These are phyloP conservation scores for Diadophis punctatus DNA, from an alignment of 2,113 vertebrate species.

Conservation along the genomic window DNA sequence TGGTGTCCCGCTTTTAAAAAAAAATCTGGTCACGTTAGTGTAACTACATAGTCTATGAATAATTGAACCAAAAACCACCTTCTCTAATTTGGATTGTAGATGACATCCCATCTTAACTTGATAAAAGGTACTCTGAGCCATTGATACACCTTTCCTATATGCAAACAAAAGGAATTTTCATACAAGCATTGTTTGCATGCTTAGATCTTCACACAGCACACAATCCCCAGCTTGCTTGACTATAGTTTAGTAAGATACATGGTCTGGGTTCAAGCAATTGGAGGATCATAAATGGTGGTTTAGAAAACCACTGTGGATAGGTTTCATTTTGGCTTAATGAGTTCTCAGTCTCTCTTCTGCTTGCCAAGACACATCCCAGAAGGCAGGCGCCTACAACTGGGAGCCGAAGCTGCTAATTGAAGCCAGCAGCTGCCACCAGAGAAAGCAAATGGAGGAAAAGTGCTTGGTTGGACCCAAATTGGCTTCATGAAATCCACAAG, in stretches of 20 bases:
- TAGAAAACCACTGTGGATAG: background rate
- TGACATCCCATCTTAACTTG: background rate
- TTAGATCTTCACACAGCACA: background rate
- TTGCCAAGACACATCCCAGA: background rate
- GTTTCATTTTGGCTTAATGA: background rate
- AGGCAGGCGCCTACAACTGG: background rate
- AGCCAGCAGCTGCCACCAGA: background rate
- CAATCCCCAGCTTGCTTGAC: background rate
- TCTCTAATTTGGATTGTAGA: background rate
- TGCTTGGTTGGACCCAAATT: background rate
- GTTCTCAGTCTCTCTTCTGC: background rate
- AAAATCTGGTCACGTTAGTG: no score
- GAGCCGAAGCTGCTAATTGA: background rate
- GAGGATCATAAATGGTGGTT: background rate
- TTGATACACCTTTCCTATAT: background rate
- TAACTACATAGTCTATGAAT: background rate
- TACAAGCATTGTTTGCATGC: background rate
- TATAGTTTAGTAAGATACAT: background rate
- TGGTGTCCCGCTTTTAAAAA: no score
- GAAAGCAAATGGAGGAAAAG: background rate
- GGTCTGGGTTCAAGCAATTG: background rate
- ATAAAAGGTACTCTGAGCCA: background rate
- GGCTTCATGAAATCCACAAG: background rate
- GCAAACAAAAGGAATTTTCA: background rate
- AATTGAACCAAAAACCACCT: background rate